These are phyloP conservation scores for Chloroceryle amazona DNA, from an alignment of 2,797 vertebrate genomes.

Conservation along the genomic window DNA sequence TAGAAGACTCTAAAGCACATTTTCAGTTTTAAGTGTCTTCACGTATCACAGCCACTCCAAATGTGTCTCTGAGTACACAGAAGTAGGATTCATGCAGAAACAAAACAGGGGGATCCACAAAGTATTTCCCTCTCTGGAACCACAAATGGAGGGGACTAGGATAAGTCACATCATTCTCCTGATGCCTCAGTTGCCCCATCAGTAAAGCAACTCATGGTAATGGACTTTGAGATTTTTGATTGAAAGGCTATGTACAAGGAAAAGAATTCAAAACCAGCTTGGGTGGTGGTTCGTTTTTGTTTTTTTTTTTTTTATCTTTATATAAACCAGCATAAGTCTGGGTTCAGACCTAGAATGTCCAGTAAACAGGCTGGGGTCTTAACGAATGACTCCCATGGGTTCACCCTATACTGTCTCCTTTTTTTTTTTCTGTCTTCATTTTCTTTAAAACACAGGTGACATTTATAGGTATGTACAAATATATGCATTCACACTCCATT, in stretches of 20 bases:
- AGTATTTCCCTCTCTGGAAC: neutral
- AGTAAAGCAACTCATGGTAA: neutral
- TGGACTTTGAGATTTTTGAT: neutral
- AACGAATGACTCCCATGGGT: neutral
- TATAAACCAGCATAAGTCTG: neutral
- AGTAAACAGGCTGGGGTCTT: neutral
- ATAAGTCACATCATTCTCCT: neutral
- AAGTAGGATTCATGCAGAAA: neutral
- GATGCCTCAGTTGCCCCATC: neutral
- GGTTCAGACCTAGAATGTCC: neutral
- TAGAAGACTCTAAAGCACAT: neutral
- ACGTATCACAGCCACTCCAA: neutral
- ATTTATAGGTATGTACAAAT: neutral
- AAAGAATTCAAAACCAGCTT: neutral
- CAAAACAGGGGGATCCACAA: neutral
- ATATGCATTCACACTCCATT: neutral
- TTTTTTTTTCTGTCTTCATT: neutral
- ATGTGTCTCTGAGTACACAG: neutral
- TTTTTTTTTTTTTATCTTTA: neutral
- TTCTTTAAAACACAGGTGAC: neutral
- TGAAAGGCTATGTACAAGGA: neutral
- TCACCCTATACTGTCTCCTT: neutral
- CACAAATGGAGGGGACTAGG: neutral
- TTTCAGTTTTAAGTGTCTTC: neutral
- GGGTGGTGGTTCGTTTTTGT: too few relatives aligned